phyloP scores from a whole-genome alignment of 2,797 vertebrate species.

The Sebastolobus alascanus region DNA sequence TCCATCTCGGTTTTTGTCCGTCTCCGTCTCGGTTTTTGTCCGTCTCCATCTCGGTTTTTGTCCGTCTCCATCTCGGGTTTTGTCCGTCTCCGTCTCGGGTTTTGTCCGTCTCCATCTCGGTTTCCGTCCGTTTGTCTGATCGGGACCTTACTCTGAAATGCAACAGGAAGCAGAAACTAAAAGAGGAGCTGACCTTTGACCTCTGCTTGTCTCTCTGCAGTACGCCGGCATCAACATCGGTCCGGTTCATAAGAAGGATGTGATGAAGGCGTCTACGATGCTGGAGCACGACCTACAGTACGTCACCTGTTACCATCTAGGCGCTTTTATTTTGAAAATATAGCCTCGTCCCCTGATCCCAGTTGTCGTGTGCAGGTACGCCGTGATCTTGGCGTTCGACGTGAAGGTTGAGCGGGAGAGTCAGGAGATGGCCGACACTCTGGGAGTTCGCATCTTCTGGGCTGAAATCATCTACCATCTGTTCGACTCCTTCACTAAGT shows the following conservation, averaged over 20 bases:
- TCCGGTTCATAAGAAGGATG: constrained; percentile 96
- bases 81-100: no score
- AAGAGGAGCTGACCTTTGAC: neutral
- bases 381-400: constrained; percentile 96
- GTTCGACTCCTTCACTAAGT: constrained; percentile 98
- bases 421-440: constrained; percentile 97
- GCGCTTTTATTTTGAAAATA: no score
- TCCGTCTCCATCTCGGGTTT: no score
- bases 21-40: no score
- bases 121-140: neutral
- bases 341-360: no score
- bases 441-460: constrained; percentile 95
- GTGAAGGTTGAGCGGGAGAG: constrained; percentile 96
- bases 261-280: constrained; percentile 98
- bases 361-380: constrained; percentile 88
- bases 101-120: no score
- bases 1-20: no score
- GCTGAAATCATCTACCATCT: constrained; percentile 99
- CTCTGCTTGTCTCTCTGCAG: constrained; percentile 73
- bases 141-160: neutral
- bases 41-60: no score
- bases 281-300: constrained; percentile 97
- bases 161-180: neutral
- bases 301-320: neutral
- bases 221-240: constrained; percentile 99